Evolutionary conservation across 2,888 invertebrate species (phyloP).

Genomic region (Venusia cambrica): DNA sequence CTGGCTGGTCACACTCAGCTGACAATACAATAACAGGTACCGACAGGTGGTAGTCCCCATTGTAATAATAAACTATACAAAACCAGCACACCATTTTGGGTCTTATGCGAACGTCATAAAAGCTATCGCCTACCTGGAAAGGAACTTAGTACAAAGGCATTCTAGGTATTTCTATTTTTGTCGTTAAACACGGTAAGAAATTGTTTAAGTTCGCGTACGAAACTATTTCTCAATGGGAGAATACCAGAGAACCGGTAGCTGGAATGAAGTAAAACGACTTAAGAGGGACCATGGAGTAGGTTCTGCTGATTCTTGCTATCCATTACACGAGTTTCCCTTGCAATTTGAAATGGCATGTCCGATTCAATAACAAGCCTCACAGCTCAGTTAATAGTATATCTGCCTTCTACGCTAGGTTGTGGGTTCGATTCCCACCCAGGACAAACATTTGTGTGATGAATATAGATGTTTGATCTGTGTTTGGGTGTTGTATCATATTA

Average conservation of each 20-base stretch:
- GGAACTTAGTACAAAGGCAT: conserved; percentile 14
- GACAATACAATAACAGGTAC: conserved; percentile 23
- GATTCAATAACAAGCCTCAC: too few relatives aligned
- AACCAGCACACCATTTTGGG: conserved; percentile 12
- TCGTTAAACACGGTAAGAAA: conserved; percentile 11
- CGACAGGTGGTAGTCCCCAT: conserved; percentile 28
- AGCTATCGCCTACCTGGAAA: conserved; percentile 17
- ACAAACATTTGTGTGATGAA: too few relatives aligned
- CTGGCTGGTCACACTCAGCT: conserved; percentile 18
- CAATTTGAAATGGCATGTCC: too few relatives aligned
- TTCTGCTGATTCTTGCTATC: too few relatives aligned
- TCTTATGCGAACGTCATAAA: conserved; percentile 14
- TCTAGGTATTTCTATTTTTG: conserved; percentile 26
- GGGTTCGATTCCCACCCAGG: too few relatives aligned
- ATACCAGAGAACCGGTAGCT: conserved; percentile 5
- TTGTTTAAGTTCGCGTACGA: conserved; percentile 11
- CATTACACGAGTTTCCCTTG: too few relatives aligned
- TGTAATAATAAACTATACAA: conserved; percentile 27
- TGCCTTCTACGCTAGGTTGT: too few relatives aligned
- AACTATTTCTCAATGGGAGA: conserved; percentile 13
- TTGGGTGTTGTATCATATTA: too few relatives aligned
- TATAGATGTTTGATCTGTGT: too few relatives aligned
- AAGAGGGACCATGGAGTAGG: too few relatives aligned
- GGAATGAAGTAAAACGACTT: conserved; percentile 4
- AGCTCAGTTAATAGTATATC: too few relatives aligned